Percentiles rank a stretch among this genome's conserved stretches.
Evolutionary conservation across 2,113 vertebrate genomes (phyloP).

Genomic region (Callipepla californica): DNA sequence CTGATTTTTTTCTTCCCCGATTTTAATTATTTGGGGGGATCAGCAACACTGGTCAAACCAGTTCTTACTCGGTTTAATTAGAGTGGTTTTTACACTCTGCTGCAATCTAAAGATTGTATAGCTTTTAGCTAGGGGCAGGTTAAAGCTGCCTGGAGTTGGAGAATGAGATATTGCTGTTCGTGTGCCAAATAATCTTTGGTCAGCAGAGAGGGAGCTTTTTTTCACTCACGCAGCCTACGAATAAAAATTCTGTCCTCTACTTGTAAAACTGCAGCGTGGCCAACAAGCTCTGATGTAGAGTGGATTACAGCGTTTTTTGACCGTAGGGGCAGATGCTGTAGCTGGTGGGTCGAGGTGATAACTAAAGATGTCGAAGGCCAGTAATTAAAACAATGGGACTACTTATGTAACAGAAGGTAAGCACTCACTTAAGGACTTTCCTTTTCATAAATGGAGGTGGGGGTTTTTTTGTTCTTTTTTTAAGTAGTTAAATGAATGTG

Average conservation of each 20-base stretch:
- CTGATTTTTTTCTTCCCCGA: slow-evolving; percentile 41
- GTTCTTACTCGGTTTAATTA: slow-evolving; percentile 74
- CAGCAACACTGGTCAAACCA: slow-evolving; percentile 63
- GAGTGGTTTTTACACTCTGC: slow-evolving; percentile 67
- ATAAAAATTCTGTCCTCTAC: slow-evolving; percentile 31
- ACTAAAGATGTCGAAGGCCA: background rate
- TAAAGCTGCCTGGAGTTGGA: slow-evolving; percentile 57
- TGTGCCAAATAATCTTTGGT: slow-evolving; percentile 48
- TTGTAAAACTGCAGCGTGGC: slow-evolving; percentile 24
- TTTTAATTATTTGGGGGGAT: slow-evolving; percentile 66
- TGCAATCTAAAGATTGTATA: slow-evolving; percentile 62
- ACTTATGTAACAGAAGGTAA: background rate
- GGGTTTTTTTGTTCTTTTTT: background rate
- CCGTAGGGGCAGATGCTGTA: background rate
- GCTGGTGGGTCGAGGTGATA: background rate
- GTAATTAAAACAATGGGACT: background rate
- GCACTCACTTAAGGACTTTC: background rate
- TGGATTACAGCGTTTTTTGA: background rate
- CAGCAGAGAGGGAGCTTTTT: slow-evolving; percentile 8
- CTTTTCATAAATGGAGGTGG: background rate
- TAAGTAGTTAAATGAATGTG: background rate
- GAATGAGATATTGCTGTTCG: slow-evolving; percentile 47
- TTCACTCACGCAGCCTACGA: background rate
- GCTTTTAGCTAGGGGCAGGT: slow-evolving; percentile 69
- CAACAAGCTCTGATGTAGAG: background rate